Conservation (phyloP, 2,797 vertebrate species). For the Pyrrhura leucotis region DNA sequence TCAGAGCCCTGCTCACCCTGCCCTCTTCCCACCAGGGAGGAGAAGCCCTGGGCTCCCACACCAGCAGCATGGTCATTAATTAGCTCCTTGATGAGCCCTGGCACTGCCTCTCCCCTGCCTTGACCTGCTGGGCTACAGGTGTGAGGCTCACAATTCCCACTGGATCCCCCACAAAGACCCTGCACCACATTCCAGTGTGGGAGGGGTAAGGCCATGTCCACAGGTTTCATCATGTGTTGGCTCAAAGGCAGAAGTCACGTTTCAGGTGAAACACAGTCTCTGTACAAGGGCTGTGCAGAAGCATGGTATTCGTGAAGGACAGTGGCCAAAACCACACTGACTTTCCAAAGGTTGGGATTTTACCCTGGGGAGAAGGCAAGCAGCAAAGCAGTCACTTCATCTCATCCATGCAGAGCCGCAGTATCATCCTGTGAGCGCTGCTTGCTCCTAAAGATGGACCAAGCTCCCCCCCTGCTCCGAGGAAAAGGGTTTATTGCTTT, state of each 20-base stretch:
- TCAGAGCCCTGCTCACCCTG: neutral
- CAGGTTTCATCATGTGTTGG: accelerated
- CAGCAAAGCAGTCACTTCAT: neutral
- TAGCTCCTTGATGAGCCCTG: neutral
- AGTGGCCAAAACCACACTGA: accelerated
- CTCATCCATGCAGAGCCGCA: accelerated
- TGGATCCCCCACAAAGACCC: accelerated
- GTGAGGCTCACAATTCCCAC: neutral
- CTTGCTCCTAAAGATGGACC: neutral
- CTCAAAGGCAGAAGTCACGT: accelerated
- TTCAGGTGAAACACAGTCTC: neutral
- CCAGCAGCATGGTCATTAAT: neutral
- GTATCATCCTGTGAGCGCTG: accelerated
- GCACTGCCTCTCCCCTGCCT: neutral
- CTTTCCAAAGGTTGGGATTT: neutral
- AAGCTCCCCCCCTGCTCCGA: accelerated
- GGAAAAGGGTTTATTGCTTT: neutral
- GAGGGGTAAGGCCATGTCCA: neutral
- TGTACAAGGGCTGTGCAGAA: neutral
- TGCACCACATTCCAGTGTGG: accelerated
- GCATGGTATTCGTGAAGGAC: neutral
- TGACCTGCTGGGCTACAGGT: neutral
- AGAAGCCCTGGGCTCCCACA: neutral
- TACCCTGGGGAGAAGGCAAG: neutral
- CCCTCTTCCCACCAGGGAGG: neutral